These are phyloP conservation scores for Triplophysa yarkandensis DNA, from an alignment of 2,797 vertebrate genomes.

Conservation along the genomic window DNA sequence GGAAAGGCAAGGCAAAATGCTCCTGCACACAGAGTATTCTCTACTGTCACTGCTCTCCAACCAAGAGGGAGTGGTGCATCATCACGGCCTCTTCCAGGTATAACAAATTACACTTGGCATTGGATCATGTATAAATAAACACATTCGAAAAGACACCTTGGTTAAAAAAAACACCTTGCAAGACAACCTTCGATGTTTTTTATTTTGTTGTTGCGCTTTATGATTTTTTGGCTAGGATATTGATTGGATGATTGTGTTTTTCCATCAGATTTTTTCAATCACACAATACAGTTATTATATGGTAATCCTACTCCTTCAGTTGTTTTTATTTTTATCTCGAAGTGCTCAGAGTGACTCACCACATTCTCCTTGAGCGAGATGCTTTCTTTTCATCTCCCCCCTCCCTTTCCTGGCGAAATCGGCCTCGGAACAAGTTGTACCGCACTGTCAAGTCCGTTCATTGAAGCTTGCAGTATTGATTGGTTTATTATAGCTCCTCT, in stretches of 20 bases:
- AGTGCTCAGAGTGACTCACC: conserved; percentile 53
- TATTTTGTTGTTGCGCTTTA: neutral
- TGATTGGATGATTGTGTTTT: neutral
- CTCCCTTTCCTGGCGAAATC: conserved; percentile 48
- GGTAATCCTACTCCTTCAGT: conserved; percentile 33
- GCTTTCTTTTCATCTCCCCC: conserved; percentile 65
- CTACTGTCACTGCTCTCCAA: conserved; percentile 96
- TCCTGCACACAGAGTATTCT: conserved; percentile 97
- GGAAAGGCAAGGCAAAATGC: conserved; percentile 98
- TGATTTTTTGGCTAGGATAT: neutral
- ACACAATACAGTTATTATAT: neutral
- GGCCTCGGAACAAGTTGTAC: conserved; percentile 66
- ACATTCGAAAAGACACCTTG: neutral
- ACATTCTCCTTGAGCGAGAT: conserved; percentile 63
- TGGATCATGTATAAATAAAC: neutral
- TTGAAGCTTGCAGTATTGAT: conserved; percentile 70
- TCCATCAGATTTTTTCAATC: neutral
- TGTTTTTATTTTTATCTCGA: conserved; percentile 53
- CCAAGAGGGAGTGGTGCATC: conserved; percentile 98
- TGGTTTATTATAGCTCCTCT: conserved; percentile 68
- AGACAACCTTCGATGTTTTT: neutral
- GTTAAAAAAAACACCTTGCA: neutral
- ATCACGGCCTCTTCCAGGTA: conserved; percentile 98
- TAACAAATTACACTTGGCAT: conserved; percentile 6
- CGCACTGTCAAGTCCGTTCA: conserved; percentile 65